Percentiles rank a stretch among this genome's conserved stretches.
Conservation (phyloP, 2,888 invertebrate species). For the Pherbina coryleti region DNA sequence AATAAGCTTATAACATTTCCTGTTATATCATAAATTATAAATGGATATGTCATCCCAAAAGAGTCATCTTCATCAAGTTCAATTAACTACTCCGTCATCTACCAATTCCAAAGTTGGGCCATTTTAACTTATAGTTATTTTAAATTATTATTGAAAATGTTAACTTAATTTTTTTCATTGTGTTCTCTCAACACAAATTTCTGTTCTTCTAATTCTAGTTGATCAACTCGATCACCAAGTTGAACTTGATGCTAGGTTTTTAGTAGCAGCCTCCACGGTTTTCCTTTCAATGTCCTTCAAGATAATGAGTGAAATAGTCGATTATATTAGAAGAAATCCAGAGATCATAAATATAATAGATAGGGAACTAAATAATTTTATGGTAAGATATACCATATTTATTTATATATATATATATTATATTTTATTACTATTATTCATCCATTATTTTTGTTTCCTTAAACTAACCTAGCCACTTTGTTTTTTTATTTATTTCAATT, state of each 20-base stretch:
- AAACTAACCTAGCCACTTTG: not conserved
- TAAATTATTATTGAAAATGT: not conserved
- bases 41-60: no score
- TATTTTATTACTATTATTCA: not conserved
- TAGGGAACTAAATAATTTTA: constrained; percentile 65
- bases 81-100: not conserved
- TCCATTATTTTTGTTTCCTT: not conserved
- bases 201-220: constrained; percentile 58
- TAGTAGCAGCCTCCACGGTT: constrained; percentile 67
- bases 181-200: not conserved
- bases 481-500: constrained; percentile 50
- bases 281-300: constrained; percentile 67
- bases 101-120: no score
- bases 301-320: constrained; percentile 67
- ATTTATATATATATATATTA: not conserved
- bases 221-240: constrained; percentile 59
- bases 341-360: constrained; percentile 65
- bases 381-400: constrained; percentile 64
- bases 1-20: no score
- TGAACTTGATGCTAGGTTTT: constrained; percentile 65
- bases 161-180: no score
- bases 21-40: no score
- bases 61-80: no score
- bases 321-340: constrained; percentile 67
- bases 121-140: not conserved